These are phyloP conservation scores for Cliona cf. orientalis DNA, from an alignment of 37 sponge, comb jelly and placozoan species.

Conservation along the genomic window DNA sequence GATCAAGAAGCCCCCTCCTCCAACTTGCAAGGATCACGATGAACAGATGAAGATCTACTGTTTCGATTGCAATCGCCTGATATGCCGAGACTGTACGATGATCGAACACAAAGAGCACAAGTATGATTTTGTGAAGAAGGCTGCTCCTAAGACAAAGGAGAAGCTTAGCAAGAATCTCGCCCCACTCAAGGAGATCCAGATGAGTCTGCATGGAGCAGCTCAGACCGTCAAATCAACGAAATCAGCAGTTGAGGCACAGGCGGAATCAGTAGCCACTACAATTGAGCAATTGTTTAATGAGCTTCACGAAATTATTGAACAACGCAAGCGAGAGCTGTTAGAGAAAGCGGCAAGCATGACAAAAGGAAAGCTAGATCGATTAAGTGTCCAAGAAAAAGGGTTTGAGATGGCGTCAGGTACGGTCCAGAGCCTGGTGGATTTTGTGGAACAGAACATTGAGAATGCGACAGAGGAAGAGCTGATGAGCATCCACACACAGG, in stretches of 20 bases:
- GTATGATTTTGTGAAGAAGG: slow-evolving; percentile 22
- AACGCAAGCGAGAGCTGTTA: slow-evolving; percentile 17
- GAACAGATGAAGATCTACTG: slow-evolving; percentile 34
- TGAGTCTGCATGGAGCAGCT: background rate
- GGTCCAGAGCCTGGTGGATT: slow-evolving; percentile 4
- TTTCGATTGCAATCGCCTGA: slow-evolving; percentile 44
- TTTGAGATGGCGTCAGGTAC: background rate
- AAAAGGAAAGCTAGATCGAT: background rate
- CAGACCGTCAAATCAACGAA: background rate
- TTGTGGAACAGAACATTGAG: slow-evolving; percentile 5
- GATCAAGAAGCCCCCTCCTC: background rate
- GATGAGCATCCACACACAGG: background rate
- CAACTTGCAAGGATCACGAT: slow-evolving; percentile 21
- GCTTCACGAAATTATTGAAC: slow-evolving; percentile 3
- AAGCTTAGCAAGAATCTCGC: background rate
- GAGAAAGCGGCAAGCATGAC: background rate
- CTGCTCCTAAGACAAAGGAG: slow-evolving; percentile 30
- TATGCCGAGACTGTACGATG: slow-evolving; percentile 43
- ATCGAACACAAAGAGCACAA: slow-evolving; percentile 30
- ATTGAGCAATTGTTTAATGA: slow-evolving; percentile 33
- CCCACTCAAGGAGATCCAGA: background rate
- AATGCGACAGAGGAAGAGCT: slow-evolving; percentile 15
- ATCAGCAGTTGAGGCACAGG: slow-evolving; percentile 6
- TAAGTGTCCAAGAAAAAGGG: background rate
- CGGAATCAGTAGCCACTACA: background rate